Evolutionary conservation across 2,113 vertebrate genomes (phyloP).

Genomic region (Cephalopterus ornatus): DNA sequence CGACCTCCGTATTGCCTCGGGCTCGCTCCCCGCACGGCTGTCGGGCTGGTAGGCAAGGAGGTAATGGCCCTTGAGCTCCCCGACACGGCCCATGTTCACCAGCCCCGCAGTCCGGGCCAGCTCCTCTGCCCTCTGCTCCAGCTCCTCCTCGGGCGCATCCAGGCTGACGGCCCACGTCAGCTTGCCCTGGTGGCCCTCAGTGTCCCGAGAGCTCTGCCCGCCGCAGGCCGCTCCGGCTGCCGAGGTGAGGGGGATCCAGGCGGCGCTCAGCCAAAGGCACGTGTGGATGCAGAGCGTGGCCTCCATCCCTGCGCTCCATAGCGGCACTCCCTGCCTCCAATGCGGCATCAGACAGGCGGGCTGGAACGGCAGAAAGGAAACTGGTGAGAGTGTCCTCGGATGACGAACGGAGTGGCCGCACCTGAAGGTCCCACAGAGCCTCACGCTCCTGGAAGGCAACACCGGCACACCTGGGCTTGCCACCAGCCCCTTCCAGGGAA

Average conservation of each 20-base stretch:
- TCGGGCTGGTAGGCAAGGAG: slow-evolving; percentile 73
- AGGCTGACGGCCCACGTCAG: slow-evolving; percentile 88
- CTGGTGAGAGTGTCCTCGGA: accelerated
- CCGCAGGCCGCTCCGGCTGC: background rate
- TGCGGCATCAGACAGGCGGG: slow-evolving; percentile 73
- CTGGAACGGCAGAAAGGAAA: background rate
- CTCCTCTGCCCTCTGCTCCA: slow-evolving; percentile 73
- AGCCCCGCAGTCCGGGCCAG: slow-evolving; percentile 83
- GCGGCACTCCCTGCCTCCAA: slow-evolving; percentile 55
- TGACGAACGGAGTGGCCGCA: accelerated
- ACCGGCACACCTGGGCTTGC: accelerated
- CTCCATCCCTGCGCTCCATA: slow-evolving; percentile 64
- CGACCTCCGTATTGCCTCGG: slow-evolving; percentile 2
- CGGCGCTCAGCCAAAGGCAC: slow-evolving; percentile 63
- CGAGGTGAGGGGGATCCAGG: slow-evolving; percentile 27
- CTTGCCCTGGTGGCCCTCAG: background rate
- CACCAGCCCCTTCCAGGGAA: background rate
- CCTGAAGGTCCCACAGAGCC: background rate
- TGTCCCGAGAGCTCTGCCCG: background rate
- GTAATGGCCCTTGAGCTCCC: slow-evolving; percentile 90
- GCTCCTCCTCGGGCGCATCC: slow-evolving; percentile 9
- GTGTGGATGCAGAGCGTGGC: slow-evolving; percentile 23
- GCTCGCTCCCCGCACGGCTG: accelerated
- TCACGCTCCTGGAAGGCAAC: accelerated
- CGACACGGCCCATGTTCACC: slow-evolving; percentile 88